These are phyloP conservation scores for Tiliacea aurago DNA, from an alignment of 2,888 invertebrate genomes.

Conservation along the genomic window DNA sequence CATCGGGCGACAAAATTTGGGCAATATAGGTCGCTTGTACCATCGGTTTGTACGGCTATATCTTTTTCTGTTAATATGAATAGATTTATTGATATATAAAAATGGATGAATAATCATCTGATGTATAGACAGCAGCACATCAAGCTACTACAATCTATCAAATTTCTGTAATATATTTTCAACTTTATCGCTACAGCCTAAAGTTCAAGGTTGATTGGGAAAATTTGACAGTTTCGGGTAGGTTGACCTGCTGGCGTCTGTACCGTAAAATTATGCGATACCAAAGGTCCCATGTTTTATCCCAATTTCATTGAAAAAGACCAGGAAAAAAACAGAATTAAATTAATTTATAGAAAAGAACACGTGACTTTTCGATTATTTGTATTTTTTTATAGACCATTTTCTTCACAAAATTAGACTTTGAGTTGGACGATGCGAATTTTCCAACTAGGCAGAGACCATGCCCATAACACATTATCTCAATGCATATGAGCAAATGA, in stretches of 20 bases:
- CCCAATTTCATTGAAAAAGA: background rate
- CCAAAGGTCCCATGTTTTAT: background rate
- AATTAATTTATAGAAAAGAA: no score
- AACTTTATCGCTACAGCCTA: no score
- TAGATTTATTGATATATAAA: background rate
- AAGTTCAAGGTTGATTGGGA: no score
- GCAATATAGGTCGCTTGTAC: background rate
- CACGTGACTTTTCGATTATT: no score
- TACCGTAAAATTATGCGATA: background rate
- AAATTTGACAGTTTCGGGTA: no score
- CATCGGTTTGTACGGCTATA: background rate
- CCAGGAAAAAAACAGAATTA: no score
- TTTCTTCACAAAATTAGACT: background rate
- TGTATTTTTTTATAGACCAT: background rate
- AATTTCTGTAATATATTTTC: no score
- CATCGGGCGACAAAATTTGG: constrained; percentile 10
- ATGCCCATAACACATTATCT: background rate
- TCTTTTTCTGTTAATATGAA: background rate
- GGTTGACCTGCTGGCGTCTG: no score
- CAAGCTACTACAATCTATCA: no score
- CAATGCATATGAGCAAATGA: constrained; percentile 1
- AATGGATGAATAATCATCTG: background rate
- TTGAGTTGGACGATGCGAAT: no score
- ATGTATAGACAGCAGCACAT: no score
- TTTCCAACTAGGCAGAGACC: background rate